Evolutionary conservation across 2,113 vertebrate genomes (phyloP).

Genomic region (Patagioenas fasciata): DNA sequence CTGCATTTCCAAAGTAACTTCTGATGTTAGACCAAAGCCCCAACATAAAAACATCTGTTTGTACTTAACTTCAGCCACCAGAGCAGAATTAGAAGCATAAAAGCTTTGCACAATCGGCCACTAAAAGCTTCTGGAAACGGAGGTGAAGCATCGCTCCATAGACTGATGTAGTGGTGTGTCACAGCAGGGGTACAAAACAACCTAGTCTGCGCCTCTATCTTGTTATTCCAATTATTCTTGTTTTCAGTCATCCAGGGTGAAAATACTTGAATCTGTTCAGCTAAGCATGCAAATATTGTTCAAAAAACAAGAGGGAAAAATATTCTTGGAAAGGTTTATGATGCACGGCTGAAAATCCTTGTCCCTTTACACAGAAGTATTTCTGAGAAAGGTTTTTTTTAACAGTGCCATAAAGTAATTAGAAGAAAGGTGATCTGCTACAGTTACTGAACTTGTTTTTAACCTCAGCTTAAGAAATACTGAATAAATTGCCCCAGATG

Average conservation of each 20-base stretch:
- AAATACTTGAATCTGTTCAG: slow-evolving; percentile 42
- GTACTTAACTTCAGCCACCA: not conserved
- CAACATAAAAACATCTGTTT: not conserved
- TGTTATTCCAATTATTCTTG: slow-evolving; percentile 32
- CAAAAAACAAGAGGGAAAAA: slow-evolving; percentile 3
- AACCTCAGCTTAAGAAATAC: not conserved
- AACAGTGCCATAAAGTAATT: slow-evolving; percentile 13
- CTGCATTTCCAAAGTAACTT: not conserved
- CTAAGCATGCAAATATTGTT: slow-evolving; percentile 17
- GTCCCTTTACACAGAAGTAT: not conserved
- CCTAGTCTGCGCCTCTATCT: not conserved
- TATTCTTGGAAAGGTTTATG: not conserved
- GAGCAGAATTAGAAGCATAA: not conserved
- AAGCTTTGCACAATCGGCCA: not conserved
- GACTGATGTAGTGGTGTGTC: not conserved
- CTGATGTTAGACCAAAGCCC: not conserved
- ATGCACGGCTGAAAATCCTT: not conserved
- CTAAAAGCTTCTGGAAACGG: not conserved
- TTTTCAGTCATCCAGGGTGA: slow-evolving; percentile 37
- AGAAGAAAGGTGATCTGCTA: not conserved
- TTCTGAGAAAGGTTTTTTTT: slow-evolving; percentile 6
- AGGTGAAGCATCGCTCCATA: not conserved
- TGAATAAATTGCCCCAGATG: not conserved
- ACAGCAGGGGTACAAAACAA: slow-evolving; percentile 5
- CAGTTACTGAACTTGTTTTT: not conserved